A percentile compares a stretch with the other conserved stretches of the same genome.
Evolutionary conservation across 2,888 invertebrate genomes (phyloP).

Genomic region (Ophioninae sp.): DNA sequence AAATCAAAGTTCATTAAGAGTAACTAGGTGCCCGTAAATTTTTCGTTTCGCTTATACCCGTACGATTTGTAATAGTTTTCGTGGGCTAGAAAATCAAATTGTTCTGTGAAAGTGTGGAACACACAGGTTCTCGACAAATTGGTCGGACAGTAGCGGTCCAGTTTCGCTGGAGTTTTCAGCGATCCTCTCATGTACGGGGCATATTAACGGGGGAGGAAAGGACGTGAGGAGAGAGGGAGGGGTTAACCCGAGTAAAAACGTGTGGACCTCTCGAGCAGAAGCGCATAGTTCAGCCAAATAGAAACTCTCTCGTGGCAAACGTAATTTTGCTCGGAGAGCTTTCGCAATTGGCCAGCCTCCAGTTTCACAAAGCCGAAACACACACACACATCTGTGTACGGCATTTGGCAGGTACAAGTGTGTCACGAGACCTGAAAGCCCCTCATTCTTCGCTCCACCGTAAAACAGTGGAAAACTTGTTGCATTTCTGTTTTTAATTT

Average conservation of each 20-base stretch:
- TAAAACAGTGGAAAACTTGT: slow-evolving; percentile 67
- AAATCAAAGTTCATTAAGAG: not conserved
- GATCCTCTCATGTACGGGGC: slow-evolving; percentile 19
- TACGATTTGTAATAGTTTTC: not conserved
- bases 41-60: not conserved
- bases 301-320: slow-evolving; percentile 59
- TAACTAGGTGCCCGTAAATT: not conserved
- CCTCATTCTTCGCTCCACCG: not conserved
- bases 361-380: slow-evolving; percentile 68
- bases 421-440: not conserved
- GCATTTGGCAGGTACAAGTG: not conserved
- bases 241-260: slow-evolving; percentile 41
- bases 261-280: slow-evolving; percentile 34
- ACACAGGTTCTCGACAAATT: slow-evolving; percentile 9
- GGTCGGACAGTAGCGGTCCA: slow-evolving; percentile 40
- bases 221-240: slow-evolving; percentile 18
- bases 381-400: slow-evolving; percentile 33
- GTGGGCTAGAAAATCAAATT: slow-evolving; percentile 22
- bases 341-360: slow-evolving; percentile 71
- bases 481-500: slow-evolving; percentile 58
- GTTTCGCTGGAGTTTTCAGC: slow-evolving; percentile 41
- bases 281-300: slow-evolving; percentile 50
- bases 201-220: slow-evolving; percentile 10
- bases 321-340: slow-evolving; percentile 59
- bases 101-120: not conserved